phyloP scores from a whole-genome alignment of 2,797 vertebrate species.

The Crax fasciolata region DNA sequence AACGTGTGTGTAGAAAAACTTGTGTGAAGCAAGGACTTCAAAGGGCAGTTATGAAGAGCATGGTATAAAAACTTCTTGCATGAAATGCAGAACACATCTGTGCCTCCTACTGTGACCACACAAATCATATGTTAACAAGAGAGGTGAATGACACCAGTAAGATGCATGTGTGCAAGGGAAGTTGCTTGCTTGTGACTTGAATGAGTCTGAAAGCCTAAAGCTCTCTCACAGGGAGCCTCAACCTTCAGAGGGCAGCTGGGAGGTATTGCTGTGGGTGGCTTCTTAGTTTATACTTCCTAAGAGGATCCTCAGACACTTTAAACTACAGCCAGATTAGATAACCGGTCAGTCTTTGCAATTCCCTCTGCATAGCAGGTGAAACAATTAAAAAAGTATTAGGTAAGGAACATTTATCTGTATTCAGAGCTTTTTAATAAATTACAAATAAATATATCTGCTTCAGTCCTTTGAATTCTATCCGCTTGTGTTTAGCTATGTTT shows the following conservation, averaged over 20 bases:
- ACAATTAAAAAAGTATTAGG: slow-evolving; percentile 71
- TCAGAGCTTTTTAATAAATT: slow-evolving; percentile 71
- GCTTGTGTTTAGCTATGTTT: slow-evolving; percentile 63
- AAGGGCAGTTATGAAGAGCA: not conserved
- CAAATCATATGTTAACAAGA: not conserved
- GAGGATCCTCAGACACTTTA: slow-evolving; percentile 36
- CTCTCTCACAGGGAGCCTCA: not conserved
- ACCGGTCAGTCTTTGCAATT: slow-evolving; percentile 36
- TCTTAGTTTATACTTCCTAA: slow-evolving; percentile 48
- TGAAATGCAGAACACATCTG: not conserved
- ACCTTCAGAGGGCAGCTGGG: slow-evolving; percentile 7
- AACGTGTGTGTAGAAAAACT: not conserved
- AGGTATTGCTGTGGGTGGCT: slow-evolving; percentile 37
- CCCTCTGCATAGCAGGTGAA: slow-evolving; percentile 76
- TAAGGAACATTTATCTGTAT: slow-evolving; percentile 68
- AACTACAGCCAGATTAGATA: slow-evolving; percentile 52
- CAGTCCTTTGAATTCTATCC: slow-evolving; percentile 51
- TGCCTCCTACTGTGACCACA: not conserved
- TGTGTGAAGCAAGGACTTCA: not conserved
- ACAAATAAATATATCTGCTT: slow-evolving; percentile 74
- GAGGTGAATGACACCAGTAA: not conserved
- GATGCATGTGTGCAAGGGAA: rapidly evolving
- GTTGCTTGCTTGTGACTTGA: not conserved
- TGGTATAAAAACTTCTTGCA: not conserved
- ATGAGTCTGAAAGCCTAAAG: not conserved